A percentile compares a stretch with the other conserved stretches of the same genome.
phyloP scores from a whole-genome alignment of 2,797 vertebrate genomes.

The Tokudaia muenninki region DNA sequence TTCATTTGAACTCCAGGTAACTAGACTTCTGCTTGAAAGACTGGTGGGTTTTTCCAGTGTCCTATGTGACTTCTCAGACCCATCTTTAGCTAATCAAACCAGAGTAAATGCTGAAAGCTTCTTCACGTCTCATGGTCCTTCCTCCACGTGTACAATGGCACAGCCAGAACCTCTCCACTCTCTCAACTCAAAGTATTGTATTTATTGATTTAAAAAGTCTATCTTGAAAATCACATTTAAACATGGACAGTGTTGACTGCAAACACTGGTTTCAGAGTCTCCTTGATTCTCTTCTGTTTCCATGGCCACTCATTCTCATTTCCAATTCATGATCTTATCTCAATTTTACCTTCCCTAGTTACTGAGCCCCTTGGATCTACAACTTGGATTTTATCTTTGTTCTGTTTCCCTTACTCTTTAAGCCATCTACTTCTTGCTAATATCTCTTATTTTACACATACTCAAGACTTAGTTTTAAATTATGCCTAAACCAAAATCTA shows the following conservation, averaged over 20 bases:
- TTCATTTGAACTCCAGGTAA: neutral
- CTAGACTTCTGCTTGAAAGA: neutral
- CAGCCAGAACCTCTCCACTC: neutral
- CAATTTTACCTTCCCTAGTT: neutral
- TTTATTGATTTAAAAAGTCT: neutral
- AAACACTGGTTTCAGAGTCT: neutral
- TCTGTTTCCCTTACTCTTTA: neutral
- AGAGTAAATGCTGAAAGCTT: neutral
- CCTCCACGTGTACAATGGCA: rapidly evolving
- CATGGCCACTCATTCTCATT: neutral
- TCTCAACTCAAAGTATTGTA: neutral
- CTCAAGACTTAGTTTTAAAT: slow-evolving; percentile 18
- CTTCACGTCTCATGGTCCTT: neutral
- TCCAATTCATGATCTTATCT: neutral
- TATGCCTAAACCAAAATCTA: neutral
- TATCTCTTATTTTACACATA: neutral
- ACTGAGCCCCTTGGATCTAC: neutral
- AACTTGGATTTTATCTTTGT: neutral
- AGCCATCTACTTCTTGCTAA: neutral
- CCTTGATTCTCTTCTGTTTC: neutral
- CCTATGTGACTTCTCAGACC: neutral
- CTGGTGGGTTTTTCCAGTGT: neutral
- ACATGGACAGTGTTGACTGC: neutral
- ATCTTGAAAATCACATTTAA: neutral
- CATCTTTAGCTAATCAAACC: neutral